Conservation (phyloP, 64 coral and sea anemone species). For the Montipora capricornis region DNA sequence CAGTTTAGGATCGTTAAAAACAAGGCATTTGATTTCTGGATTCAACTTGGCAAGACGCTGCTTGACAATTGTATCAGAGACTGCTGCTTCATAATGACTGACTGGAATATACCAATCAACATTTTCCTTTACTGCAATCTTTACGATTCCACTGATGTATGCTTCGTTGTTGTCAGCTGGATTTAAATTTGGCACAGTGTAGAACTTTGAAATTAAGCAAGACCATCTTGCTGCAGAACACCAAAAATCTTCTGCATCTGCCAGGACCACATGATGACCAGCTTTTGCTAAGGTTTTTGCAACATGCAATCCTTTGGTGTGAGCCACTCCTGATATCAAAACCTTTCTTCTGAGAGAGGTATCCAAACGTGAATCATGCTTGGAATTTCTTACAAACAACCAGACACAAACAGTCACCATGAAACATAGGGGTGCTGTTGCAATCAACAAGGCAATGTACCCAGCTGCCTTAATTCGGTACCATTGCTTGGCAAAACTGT, state of each 20-base stretch:
- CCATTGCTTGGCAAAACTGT: not conserved
- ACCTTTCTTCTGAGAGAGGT: conserved; percentile 53
- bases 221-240: conserved; percentile 58
- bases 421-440: conserved; percentile 15
- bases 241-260: conserved; percentile 35
- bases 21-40: conserved; percentile 55
- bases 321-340: conserved; percentile 15
- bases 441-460: conserved; percentile 7
- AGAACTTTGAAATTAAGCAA: conserved; percentile 29
- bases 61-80: conserved; percentile 37
- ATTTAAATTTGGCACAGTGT: conserved; percentile 51
- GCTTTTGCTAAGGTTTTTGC: conserved; percentile 40
- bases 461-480: conserved; percentile 36
- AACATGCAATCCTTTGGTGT: conserved; percentile 57
- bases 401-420: conserved; percentile 10
- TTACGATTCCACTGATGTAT: conserved; percentile 61
- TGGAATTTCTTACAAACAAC: conserved; percentile 10
- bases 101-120: conserved; percentile 81
- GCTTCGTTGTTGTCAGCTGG: conserved; percentile 7
- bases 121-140: conserved; percentile 55
- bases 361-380: not conserved
- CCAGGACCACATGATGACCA: conserved; percentile 60
- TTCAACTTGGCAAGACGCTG: conserved; percentile 31
- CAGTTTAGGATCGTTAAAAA: conserved; percentile 52
- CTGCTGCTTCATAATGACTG: conserved; percentile 41